phyloP scores from a whole-genome alignment of 2,113 vertebrate species.

The Hystrix brachyura region DNA sequence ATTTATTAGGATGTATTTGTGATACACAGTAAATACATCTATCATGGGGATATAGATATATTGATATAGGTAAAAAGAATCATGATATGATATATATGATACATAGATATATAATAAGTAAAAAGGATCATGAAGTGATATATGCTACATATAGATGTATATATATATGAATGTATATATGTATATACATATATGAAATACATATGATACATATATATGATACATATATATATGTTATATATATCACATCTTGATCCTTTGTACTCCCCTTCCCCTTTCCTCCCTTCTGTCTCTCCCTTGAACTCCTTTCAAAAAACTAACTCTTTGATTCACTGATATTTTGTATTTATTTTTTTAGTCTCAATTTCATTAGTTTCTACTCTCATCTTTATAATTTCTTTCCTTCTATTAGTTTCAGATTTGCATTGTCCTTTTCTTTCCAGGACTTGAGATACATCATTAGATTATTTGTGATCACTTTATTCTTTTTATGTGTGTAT shows the following conservation, averaged over 20 bases:
- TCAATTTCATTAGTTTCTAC: neutral
- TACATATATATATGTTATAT: too few species aligned
- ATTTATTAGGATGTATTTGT: neutral
- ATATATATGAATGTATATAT: too few species aligned
- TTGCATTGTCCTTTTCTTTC: neutral
- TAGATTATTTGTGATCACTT: neutral
- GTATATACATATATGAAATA: too few species aligned
- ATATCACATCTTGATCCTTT: neutral
- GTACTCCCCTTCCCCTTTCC: neutral
- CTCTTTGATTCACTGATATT: neutral
- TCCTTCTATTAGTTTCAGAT: neutral
- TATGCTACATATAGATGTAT: too few species aligned
- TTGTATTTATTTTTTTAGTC: neutral
- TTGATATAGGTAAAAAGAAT: neutral
- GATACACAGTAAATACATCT: neutral
- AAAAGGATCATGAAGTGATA: too few species aligned
- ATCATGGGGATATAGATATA: neutral
- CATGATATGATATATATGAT: neutral
- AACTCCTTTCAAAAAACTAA: neutral
- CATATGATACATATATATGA: too few species aligned
- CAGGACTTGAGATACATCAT: neutral
- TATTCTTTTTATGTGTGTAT: neutral
- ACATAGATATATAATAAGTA: too few species aligned
- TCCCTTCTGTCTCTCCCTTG: neutral
- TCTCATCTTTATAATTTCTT: neutral